Base-by-base conservation (phyloP, 2,797 vertebrate species). In the Netta rufina region DNA sequence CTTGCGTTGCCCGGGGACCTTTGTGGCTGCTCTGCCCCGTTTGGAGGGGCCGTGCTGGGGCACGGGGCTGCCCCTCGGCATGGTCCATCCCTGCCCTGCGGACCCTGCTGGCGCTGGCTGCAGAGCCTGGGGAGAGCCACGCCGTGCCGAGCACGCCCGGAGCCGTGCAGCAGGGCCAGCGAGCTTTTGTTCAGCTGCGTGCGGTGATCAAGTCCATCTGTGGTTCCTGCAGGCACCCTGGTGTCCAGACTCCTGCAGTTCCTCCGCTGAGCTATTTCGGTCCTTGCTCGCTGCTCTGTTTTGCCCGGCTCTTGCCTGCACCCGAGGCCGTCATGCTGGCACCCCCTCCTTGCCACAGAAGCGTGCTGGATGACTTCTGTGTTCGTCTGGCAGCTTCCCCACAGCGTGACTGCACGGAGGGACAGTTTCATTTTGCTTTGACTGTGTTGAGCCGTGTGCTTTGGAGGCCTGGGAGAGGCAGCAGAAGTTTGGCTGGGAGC, bases 371-470 rank as follows among this genome's bases (percentile, higher is more conserved):
- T 36, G 81, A 76, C 1, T 2, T 20, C 21, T 8, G 49, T 7
- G 28, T 13, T 43, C 15, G 7, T 20, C 41, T n/a, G 81, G 76
- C 89, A 77, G 66, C 36, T 38, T 49, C 81, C 56, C 76, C 25
- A 0, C 4, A 2, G 43, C 1, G 32, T 2, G 2, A 21, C 3
- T 2, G 0, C 2, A 13, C 2, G 1, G 33, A 5, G 0, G 53
- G 11, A 25, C 75, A 1, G 8, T 64, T 38, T 58, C 39, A 6
- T 49, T 76, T 47, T 15, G 49, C 72, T 85, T n/a, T 32, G 11
- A 0, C 0, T 3, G 20, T 13, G 6, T 8, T 9, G 10, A 28
- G 54, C 71, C 1, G 0, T 2, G 58, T 12, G 51, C n/a, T 65
- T 30, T 1, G 43, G n/a, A 20, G 67, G 33, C 21, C n/a, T 49